phyloP scores from a whole-genome alignment of 2,888 invertebrate species.

The Rhagonycha lutea region DNA sequence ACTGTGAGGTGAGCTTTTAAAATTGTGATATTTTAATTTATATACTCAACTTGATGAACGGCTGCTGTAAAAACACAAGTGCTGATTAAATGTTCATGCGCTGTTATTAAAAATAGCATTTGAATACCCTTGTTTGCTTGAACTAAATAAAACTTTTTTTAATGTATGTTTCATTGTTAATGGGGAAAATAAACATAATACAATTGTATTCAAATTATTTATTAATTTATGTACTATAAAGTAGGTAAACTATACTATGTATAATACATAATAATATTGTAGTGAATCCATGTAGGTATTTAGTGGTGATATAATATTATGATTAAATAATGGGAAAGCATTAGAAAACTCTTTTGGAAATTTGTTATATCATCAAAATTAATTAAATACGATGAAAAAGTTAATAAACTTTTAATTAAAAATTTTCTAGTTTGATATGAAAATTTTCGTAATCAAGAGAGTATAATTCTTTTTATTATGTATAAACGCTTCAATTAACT shows the following conservation, averaged over 20 bases:
- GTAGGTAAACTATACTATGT: too few relatives aligned
- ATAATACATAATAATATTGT: too few relatives aligned
- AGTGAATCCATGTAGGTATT: too few relatives aligned
- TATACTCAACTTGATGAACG: constrained; percentile 9
- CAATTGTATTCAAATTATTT: background rate
- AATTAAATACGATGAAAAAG: background rate
- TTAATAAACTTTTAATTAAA: background rate
- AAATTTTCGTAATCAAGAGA: background rate
- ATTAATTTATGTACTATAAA: background rate
- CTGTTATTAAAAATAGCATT: constrained; percentile 18
- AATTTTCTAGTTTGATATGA: background rate
- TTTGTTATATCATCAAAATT: background rate
- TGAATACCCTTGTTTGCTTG: constrained; percentile 7
- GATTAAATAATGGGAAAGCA: background rate
- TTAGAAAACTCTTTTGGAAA: background rate
- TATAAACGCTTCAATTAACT: background rate
- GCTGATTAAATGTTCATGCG: constrained; percentile 18
- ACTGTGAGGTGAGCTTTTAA: constrained; percentile 4
- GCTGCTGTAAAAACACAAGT: constrained; percentile 15
- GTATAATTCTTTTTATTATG: background rate
- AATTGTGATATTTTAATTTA: constrained; percentile 12
- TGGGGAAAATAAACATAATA: background rate
- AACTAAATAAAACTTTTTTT: constrained; percentile 2
- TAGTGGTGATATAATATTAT: background rate
- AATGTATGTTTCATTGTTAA: background rate